Conservation (phyloP, 2,113 vertebrate species). For the Talpa occidentalis region DNA sequence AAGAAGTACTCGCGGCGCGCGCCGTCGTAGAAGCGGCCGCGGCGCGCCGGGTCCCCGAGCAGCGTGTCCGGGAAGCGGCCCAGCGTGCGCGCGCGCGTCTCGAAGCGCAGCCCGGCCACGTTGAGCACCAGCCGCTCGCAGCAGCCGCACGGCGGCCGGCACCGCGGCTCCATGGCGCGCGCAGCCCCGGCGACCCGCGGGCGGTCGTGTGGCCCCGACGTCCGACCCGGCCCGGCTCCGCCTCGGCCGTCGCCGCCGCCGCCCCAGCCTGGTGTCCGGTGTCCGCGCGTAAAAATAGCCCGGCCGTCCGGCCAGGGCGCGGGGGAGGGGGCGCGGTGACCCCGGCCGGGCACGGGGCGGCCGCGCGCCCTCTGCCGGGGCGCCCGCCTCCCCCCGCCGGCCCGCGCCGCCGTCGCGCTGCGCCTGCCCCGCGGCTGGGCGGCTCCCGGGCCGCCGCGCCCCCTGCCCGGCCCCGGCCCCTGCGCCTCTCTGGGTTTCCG, state of each 20-base stretch:
- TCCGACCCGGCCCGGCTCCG: constrained; percentile 68
- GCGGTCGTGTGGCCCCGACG: constrained; percentile 73
- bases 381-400: not conserved
- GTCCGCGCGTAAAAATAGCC: constrained; percentile 81
- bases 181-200: constrained; percentile 60
- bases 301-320: constrained; percentile 45
- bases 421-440: not conserved
- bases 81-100: constrained; percentile 95
- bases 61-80: constrained; percentile 94
- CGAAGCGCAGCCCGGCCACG: constrained; percentile 96
- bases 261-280: constrained; percentile 81
- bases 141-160: constrained; percentile 80
- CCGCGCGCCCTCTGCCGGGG: constrained; percentile 68
- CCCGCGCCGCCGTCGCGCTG: too few relatives aligned
- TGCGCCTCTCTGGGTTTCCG: not conserved
- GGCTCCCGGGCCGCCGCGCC: not conserved
- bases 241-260: constrained; percentile 65
- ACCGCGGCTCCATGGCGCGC: constrained; percentile 78
- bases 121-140: constrained; percentile 97
- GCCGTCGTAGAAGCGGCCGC: constrained; percentile 96
- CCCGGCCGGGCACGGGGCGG: constrained; percentile 39
- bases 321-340: constrained; percentile 72
- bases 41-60: constrained; percentile 93
- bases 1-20: constrained; percentile 97
- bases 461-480: not conserved